These are phyloP conservation scores for Syrphus vitripennis DNA, from an alignment of 2,888 invertebrate species.

Conservation along the genomic window DNA sequence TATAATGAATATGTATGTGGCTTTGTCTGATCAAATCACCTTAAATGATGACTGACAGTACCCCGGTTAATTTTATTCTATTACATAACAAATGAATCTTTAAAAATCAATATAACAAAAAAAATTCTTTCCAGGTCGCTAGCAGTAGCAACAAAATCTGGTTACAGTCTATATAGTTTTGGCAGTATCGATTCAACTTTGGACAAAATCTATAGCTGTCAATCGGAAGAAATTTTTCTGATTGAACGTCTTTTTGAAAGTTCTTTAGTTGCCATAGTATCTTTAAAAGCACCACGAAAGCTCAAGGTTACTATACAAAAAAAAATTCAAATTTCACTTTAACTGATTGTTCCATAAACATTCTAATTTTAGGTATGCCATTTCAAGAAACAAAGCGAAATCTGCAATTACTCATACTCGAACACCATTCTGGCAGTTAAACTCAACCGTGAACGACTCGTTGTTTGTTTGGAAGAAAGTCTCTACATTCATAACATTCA, in stretches of 20 bases:
- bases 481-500: conserved; percentile 99
- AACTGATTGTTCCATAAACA: not conserved
- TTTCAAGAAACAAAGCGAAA: conserved; percentile 98
- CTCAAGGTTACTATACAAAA: conserved; percentile 75
- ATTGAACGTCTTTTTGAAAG: conserved; percentile 98
- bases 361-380: conserved; percentile 93
- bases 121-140: conserved; percentile 86
- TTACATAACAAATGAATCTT: no score
- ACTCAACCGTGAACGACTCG: conserved; percentile 95
- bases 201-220: conserved; percentile 94
- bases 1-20: no score
- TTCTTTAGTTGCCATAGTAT: conserved; percentile 97
- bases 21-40: no score
- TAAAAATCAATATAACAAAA: not conserved
- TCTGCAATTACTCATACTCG: conserved; percentile 97
- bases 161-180: conserved; percentile 94
- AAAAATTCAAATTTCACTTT: not conserved
- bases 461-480: conserved; percentile 98
- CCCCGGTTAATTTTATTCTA: no score
- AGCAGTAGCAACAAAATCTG: conserved; percentile 94
- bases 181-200: conserved; percentile 89
- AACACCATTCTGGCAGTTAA: conserved; percentile 98
- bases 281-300: conserved; percentile 93
- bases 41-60: no score
- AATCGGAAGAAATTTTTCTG: conserved; percentile 92